Percentiles rank a stretch among this genome's conserved stretches.
phyloP scores from a whole-genome alignment of 1,140 invertebrate genomes.

The Ooceraea biroi region DNA sequence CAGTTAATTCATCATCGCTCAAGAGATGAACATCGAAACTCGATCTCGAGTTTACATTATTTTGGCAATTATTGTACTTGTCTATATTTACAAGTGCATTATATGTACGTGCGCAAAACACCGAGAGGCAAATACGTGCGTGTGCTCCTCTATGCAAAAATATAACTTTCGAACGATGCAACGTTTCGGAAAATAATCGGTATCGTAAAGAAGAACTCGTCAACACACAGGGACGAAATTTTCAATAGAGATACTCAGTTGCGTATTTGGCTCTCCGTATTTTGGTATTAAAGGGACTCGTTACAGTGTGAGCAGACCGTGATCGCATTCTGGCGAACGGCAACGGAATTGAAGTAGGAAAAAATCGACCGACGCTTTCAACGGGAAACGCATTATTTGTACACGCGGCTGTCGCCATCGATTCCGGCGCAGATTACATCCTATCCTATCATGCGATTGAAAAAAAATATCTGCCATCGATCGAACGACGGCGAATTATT shows the following conservation, averaged over 20 bases:
- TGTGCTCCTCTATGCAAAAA: background rate
- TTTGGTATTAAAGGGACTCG: conserved; percentile 7
- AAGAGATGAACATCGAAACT: conserved; percentile 64
- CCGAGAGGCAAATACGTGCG: conserved; percentile 37
- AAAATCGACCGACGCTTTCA: conserved; percentile 4
- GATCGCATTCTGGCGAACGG: background rate
- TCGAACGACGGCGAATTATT: conserved; percentile 44
- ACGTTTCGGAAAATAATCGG: background rate
- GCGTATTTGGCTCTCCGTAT: background rate
- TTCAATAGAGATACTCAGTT: background rate
- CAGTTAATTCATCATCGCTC: conserved; percentile 19
- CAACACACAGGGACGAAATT: background rate
- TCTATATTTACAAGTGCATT: conserved; percentile 73
- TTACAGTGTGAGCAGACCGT: conserved; percentile 43
- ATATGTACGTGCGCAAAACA: conserved; percentile 56
- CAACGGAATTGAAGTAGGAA: conserved; percentile 22
- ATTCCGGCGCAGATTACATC: conserved; percentile 33
- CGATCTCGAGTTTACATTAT: conserved; percentile 62
- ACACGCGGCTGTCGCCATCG: conserved; percentile 30
- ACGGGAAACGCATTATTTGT: conserved; percentile 42
- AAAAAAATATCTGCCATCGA: conserved; percentile 50
- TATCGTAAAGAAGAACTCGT: background rate
- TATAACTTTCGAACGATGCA: background rate
- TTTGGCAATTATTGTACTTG: conserved; percentile 78
- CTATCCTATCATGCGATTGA: conserved; percentile 31